phyloP scores from a whole-genome alignment of 1,140 invertebrate species.

The Panagrolaimus sp. region DNA sequence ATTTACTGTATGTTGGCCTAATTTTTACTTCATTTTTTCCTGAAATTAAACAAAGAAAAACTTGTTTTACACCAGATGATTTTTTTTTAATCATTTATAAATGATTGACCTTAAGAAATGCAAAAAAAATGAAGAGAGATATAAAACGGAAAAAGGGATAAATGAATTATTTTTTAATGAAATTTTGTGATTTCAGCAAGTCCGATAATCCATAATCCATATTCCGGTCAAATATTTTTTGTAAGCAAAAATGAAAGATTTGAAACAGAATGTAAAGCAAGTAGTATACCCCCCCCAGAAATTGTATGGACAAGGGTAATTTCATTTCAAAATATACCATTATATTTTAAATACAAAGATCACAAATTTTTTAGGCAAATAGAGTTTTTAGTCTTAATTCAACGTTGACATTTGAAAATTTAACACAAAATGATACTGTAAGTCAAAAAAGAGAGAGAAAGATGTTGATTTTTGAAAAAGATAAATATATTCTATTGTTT shows the following conservation, averaged over 20 bases:
- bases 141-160: too few relatives aligned
- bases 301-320: constrained; percentile 48
- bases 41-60: not conserved
- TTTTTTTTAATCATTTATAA: not conserved
- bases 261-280: constrained; percentile 33
- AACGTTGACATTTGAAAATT: not conserved
- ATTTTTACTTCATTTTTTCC: constrained; percentile 1
- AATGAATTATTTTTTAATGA: too few relatives aligned
- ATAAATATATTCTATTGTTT: not conserved
- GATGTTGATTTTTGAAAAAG: not conserved
- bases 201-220: constrained; percentile 34
- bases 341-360: not conserved
- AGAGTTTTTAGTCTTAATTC: constrained; percentile 5
- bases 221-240: constrained; percentile 26
- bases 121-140: not conserved
- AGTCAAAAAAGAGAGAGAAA: not conserved
- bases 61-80: not conserved
- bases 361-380: constrained; percentile 9
- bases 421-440: constrained; percentile 2
- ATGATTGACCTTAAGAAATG: not conserved
- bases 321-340: not conserved
- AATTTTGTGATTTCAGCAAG: constrained; percentile 31
- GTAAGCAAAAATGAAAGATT: constrained; percentile 29
- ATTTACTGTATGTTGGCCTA: constrained; percentile 3
- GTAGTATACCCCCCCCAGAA: constrained; percentile 41